Base-by-base conservation (phyloP, 1,140 invertebrate genomes). In the Calosoma granatense region DNA sequence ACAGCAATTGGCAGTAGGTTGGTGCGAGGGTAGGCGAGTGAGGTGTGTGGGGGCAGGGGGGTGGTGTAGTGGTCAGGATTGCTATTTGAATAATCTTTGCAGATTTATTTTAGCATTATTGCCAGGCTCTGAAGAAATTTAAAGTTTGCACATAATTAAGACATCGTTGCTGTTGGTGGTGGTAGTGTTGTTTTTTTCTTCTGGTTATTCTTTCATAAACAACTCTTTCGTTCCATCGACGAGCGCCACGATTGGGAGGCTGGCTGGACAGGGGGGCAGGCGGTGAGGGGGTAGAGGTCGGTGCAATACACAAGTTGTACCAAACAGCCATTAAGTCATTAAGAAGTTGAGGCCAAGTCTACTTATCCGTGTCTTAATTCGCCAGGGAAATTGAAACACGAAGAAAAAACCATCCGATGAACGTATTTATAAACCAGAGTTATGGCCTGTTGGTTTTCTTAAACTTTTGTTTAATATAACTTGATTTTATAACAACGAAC, bases 241-340 rank as follows among this genome's bases (percentile, higher is more conserved):
- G 51, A 57, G 56, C 53, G 53, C n/a, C n/a, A n/a, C n/a, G n/a
- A n/a, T n/a, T n/a, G n/a, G n/a, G n/a, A n/a, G n/a, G n/a, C n/a
- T n/a, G n/a, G n/a, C n/a, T n/a, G n/a, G n/a, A 57, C 53, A 57
- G 41, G 26, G n/a, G 26, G n/a, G 26, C n/a, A n/a, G 26, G n/a
- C n/a, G 26, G 6, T 36, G 26, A n/a, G 26, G n/a, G 26, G 6
- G 26, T 9, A 36, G 26, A 47, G 17, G 17, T 12, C 41, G 41
- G 41, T 4, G 15, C 15, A 58, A 54, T 30, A 54, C n/a, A n/a
- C 57, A 55, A 58, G 57, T 58, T 58, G 57, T 41, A 36, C 57
- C 53, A 54, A 47, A 59, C 47, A 59, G 55, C 58, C 58, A 59
- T 59, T 59, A 59, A 59, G 58, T 59, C 58, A 59, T 59, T 59